These are phyloP conservation scores for Lypha dubia DNA, from an alignment of 2,888 invertebrate genomes.

Conservation along the genomic window DNA sequence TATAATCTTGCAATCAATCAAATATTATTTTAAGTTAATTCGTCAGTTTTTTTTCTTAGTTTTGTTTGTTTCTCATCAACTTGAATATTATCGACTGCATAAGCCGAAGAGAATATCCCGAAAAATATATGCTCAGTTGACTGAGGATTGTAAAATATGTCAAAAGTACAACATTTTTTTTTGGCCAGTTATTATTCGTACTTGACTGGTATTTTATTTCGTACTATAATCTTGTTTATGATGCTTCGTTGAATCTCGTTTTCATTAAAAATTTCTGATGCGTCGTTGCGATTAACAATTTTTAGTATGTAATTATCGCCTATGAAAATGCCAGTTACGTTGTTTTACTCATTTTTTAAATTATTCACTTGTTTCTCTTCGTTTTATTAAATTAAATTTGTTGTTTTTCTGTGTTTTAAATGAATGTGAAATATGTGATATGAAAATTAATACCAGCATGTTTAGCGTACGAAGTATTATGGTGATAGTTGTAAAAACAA, in stretches of 20 bases:
- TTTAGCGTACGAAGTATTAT: background rate
- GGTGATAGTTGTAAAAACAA: background rate
- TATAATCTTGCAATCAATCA: constrained; percentile 81
- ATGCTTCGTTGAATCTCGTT: constrained; percentile 65
- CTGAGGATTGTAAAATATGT: background rate
- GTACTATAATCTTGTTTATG: constrained; percentile 55
- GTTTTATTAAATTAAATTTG: constrained; percentile 14
- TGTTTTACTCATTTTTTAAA: constrained; percentile 25
- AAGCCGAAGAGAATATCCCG: background rate
- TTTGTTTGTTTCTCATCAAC: background rate
- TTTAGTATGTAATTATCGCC: constrained; percentile 70
- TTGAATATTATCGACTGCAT: background rate
- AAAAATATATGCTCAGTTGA: constrained; percentile 3
- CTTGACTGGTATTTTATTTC: background rate
- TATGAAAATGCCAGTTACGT: constrained; percentile 59
- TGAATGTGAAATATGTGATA: background rate
- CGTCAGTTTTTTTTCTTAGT: constrained; percentile 65
- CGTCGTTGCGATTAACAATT: constrained; percentile 54
- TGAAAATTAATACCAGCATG: background rate
- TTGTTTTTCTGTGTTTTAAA: background rate
- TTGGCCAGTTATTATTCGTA: constrained; percentile 14
- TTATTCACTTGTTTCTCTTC: constrained; percentile 17
- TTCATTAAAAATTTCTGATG: constrained; percentile 66
- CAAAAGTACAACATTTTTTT: constrained; percentile 1
- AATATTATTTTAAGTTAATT: constrained; percentile 80